phyloP scores from a whole-genome alignment of 2,113 vertebrate species.

The Platycercus adscitus region DNA sequence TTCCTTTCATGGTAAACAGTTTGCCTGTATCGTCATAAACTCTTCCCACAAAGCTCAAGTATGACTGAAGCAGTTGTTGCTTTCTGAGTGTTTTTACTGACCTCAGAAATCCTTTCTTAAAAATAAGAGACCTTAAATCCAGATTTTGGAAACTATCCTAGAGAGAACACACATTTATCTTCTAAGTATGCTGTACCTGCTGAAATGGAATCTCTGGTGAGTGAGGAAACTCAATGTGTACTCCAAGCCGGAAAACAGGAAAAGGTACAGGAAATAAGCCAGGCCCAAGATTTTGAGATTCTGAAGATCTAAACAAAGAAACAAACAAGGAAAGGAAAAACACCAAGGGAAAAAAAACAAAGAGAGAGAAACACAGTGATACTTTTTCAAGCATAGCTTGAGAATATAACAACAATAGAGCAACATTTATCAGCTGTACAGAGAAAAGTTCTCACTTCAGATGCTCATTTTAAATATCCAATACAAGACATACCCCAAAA shows the following conservation, averaged over 20 bases:
- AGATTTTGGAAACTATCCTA: not conserved
- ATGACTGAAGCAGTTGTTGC: not conserved
- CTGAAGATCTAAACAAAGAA: constrained; percentile 75
- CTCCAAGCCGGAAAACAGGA: constrained; percentile 96
- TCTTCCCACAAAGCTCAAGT: not conserved
- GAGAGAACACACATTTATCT: not conserved
- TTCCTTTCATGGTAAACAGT: not conserved
- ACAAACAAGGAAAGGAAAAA: not conserved
- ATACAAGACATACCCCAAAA: not conserved
- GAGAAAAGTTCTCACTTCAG: not conserved
- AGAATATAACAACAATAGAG: not conserved
- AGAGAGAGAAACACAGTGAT: not conserved
- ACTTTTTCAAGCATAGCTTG: not conserved
- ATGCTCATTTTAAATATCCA: not conserved
- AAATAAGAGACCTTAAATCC: not conserved
- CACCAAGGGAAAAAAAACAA: not conserved
- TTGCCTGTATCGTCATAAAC: not conserved
- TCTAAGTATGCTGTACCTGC: constrained; percentile 77
- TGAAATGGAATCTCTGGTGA: constrained; percentile 94
- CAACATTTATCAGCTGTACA: not conserved
- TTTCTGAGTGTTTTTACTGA: not conserved
- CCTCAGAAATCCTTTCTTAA: not conserved
- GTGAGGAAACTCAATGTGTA: constrained; percentile 92
- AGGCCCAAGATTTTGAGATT: constrained; percentile 86
- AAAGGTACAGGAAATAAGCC: constrained; percentile 93